These are phyloP conservation scores for Apostichopus leukothele DNA, from an alignment of 53 echinoderm and acorn worm species.

Conservation along the genomic window DNA sequence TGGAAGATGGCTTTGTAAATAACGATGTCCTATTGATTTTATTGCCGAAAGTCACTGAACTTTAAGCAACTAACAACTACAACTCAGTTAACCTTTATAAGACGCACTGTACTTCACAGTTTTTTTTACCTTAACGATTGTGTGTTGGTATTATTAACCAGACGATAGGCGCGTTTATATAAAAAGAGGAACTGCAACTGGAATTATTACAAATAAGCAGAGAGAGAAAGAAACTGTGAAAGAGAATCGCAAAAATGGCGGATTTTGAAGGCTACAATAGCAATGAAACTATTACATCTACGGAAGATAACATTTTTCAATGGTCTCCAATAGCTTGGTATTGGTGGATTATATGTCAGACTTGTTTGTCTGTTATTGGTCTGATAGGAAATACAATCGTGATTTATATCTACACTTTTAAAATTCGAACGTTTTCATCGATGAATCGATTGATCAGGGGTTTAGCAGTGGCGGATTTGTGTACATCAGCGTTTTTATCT, in stretches of 20 bases:
- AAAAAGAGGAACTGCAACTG: too few relatives aligned
- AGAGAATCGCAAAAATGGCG: background rate
- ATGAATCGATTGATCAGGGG: constrained; percentile 66
- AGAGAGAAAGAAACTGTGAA: background rate
- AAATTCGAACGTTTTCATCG: constrained; percentile 53
- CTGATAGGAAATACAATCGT: constrained; percentile 65
- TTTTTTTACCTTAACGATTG: too few relatives aligned
- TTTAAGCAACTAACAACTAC: too few relatives aligned
- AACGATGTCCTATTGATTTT: too few relatives aligned
- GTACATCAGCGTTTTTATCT: constrained; percentile 56
- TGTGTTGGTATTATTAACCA: too few relatives aligned
- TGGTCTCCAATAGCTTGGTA: constrained; percentile 41
- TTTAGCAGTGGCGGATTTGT: constrained; percentile 67
- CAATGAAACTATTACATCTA: background rate
- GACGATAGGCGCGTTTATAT: too few relatives aligned
- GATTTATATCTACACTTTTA: constrained; percentile 62
- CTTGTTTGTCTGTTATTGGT: constrained; percentile 59
- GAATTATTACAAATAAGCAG: background rate
- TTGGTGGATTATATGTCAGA: constrained; percentile 53
- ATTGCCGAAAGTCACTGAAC: too few relatives aligned
- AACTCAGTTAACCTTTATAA: too few relatives aligned
- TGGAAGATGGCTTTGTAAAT: too few relatives aligned
- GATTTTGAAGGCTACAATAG: background rate
- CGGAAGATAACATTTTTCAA: background rate
- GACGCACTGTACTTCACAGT: too few relatives aligned